Evolutionary conservation across 1,140 invertebrate species (phyloP), one percentile per base, ranked within the genome.

Genomic region (Drosophila insularis): DNA sequence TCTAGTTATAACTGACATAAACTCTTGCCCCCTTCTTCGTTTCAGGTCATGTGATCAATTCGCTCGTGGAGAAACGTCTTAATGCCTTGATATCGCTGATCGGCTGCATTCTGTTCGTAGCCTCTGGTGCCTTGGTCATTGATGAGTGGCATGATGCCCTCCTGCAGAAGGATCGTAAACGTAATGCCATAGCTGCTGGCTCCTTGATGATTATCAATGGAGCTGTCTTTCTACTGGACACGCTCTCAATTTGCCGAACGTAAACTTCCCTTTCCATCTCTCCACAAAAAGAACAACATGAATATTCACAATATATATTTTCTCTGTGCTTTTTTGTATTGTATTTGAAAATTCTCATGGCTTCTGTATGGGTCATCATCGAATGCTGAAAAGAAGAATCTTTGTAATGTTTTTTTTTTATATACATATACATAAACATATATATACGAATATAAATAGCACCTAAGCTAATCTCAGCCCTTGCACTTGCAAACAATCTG

Each of bases 141-240:
- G 87, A 90, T 53, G 77, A 91, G 65, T 91, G 90, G 90, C 90
- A 91, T 54, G 90, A 86, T 77, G 35, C 8, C 13, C 32, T 71
- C 3, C 62, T 71, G 27, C 46, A 74, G 55, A 77, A 79, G 3
- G 93, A 94, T 0, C 79, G 80, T 19, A 94, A 93, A 69, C 93
- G 95, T 74, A 94, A 94, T 56, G 95, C 95, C 31, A 89, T 96
- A 5, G 94, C 95, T 2, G 96, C 96, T 73, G 96, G 94, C 11
- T 94, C 94, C 0, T 78, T 96, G 63, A 93, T 95, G 58, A 95
- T 96, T 72, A 95, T 96, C 89, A 95, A 96, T 76, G 95, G 95
- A 13, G 93, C 93, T 3, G 68, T 96, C 10, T 94, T 97, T 75
- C 91, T 96, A 0, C 72, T 96, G 11, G 96, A 97, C 72, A 94